phyloP scores from a whole-genome alignment of 2,888 invertebrate species.

The Allophyes oxyacanthae region DNA sequence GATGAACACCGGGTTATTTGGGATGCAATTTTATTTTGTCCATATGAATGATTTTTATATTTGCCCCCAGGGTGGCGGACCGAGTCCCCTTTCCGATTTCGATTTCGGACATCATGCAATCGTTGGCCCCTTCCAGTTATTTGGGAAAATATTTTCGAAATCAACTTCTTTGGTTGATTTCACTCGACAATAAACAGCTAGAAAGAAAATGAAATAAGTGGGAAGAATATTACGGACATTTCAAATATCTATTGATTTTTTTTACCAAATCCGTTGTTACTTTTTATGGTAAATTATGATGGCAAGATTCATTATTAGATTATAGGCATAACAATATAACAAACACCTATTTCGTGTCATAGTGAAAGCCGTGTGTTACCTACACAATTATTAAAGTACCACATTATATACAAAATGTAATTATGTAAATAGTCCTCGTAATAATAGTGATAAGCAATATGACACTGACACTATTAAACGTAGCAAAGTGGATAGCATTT shows the following conservation, averaged over 20 bases:
- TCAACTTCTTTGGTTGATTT: slow-evolving; percentile 67
- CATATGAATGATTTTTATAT: slow-evolving; percentile 89
- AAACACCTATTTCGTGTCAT: too few species aligned
- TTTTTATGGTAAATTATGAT: too few species aligned
- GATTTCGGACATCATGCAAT: slow-evolving; percentile 79
- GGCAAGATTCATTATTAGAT: too few species aligned
- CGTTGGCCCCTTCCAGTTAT: slow-evolving; percentile 70
- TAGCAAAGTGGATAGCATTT: slow-evolving; percentile 26
- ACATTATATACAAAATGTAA: slow-evolving; percentile 15
- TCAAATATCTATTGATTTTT: neutral
- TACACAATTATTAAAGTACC: slow-evolving; percentile 10
- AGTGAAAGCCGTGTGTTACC: too few species aligned
- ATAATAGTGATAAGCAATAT: slow-evolving; percentile 35
- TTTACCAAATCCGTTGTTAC: neutral
- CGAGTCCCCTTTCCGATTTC: slow-evolving; percentile 76
- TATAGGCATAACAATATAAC: too few species aligned
- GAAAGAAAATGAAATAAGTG: slow-evolving; percentile 23
- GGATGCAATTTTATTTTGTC: slow-evolving; percentile 89
- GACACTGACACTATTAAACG: slow-evolving; percentile 51
- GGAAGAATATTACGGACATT: neutral
- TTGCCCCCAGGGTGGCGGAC: slow-evolving; percentile 77
- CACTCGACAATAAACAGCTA: slow-evolving; percentile 58
- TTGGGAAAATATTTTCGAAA: slow-evolving; percentile 66
- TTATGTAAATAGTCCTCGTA: slow-evolving; percentile 44
- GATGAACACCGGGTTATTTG: slow-evolving; percentile 87